Evolutionary conservation across 1,140 invertebrate species (phyloP).

Genomic region (Ylistrum balloti): DNA sequence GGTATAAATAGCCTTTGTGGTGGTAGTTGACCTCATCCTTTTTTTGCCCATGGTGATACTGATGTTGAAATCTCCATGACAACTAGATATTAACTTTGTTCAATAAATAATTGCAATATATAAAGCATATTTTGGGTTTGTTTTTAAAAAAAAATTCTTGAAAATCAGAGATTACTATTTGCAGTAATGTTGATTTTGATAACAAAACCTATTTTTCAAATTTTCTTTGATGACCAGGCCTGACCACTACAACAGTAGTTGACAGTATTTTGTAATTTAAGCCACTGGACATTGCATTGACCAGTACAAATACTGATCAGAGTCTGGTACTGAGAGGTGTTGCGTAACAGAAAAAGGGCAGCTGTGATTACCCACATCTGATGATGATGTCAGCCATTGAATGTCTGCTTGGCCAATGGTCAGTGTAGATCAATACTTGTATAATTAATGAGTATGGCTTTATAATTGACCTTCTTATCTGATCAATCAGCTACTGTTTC

Average conservation of each 20-base stretch:
- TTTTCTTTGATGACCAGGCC: neutral
- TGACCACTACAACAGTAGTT: neutral
- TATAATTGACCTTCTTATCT: neutral
- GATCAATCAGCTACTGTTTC: neutral
- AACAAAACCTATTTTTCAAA: too few relatives aligned
- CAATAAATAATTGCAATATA: too few relatives aligned
- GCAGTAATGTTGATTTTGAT: too few relatives aligned
- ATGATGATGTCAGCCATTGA: conserved; percentile 4
- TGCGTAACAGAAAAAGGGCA: conserved; percentile 19
- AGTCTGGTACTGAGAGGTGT: conserved; percentile 7
- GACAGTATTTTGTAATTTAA: neutral
- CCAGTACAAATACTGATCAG: neutral
- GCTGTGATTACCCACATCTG: neutral
- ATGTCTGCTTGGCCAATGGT: neutral
- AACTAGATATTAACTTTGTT: too few relatives aligned
- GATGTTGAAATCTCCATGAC: too few relatives aligned
- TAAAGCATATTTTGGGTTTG: too few relatives aligned
- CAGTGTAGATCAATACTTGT: neutral
- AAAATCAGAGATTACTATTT: too few relatives aligned
- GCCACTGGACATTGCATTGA: neutral
- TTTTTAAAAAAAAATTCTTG: too few relatives aligned
- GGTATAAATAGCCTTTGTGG: too few relatives aligned
- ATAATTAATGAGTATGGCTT: conserved; percentile 18
- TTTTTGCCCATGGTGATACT: too few relatives aligned
- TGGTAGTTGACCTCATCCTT: too few relatives aligned